Conservation (phyloP, 2,797 vertebrate species). For the Lycodopsis pacificus region DNA sequence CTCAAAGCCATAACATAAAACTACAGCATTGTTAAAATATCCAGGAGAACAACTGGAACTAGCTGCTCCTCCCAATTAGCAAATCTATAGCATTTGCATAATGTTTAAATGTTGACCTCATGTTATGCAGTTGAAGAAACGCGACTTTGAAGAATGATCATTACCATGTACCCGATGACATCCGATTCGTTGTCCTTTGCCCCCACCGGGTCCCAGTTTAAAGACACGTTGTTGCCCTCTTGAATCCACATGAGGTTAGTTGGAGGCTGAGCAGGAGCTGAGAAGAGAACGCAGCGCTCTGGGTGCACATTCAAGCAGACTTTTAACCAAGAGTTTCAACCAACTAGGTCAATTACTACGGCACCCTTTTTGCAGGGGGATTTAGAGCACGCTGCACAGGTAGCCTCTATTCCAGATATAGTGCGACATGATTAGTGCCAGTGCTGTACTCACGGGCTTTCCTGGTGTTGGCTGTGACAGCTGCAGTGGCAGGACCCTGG, state of each 20-base stretch:
- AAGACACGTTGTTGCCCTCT: constrained; percentile 93
- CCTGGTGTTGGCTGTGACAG: constrained; percentile 88
- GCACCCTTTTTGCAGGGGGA: constrained; percentile 34
- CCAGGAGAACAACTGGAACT: background rate
- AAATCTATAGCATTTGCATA: background rate
- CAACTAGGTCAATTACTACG: constrained; percentile 64
- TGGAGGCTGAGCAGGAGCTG: constrained; percentile 93
- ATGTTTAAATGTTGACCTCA: background rate
- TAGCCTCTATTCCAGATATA: constrained; percentile 56
- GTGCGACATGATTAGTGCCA: constrained; percentile 54
- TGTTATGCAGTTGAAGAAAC: constrained; percentile 1
- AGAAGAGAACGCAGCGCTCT: constrained; percentile 26
- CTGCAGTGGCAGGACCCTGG: constrained; percentile 89
- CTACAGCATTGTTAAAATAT: background rate
- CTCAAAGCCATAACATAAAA: background rate
- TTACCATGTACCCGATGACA: constrained; percentile 97
- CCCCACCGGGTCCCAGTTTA: constrained; percentile 94
- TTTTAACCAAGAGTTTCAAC: constrained; percentile 30
- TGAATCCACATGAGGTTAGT: constrained; percentile 94
- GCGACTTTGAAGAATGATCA: constrained; percentile 1
- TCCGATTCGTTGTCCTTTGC: constrained; percentile 95
- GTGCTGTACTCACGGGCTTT: constrained; percentile 90
- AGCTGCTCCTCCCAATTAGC: background rate
- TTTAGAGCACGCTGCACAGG: constrained; percentile 55
- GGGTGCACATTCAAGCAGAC: constrained; percentile 26